Base-by-base conservation (phyloP, 2,113 vertebrate species). In the Urocitellus parryii region DNA sequence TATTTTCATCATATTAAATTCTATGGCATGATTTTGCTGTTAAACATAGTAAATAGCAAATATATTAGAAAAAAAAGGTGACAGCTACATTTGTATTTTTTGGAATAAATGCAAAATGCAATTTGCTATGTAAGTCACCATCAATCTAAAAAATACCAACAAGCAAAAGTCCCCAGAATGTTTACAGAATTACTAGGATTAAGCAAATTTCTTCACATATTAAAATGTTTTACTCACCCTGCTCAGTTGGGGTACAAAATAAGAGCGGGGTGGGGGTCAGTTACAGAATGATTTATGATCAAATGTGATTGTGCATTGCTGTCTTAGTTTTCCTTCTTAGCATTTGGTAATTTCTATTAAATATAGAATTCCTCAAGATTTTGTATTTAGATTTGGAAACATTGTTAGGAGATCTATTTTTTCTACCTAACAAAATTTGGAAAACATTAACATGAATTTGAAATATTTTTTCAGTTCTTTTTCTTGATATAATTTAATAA, bases 1-100 rank as follows among this genome's bases (percentile, higher is more conserved):
- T 18, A 42, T 83, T 92, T 95, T 83, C 85, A 94, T 70, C 56
- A 94, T 63, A 32, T 12, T 48, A 83, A 94, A 79, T 90, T 83
- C 5, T 56, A 48, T 70, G n/a, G 11, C 9, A 27, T 58, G 32
- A 32, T 87, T 90, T 92, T 94, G 8, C 20, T 84, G 11, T 65
- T 77, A 90, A 94, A 79, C 6, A 74, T 2, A n/a, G 8, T 34
- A 5, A n/a, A 20, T 24, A 88, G 32, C 82, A 77, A 87, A 82
- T 79, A 79, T 20, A 58, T 39, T 81, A 18, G 3, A 37, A 58
- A 83, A 78, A 78, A 79, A 6, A 11, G 14, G 0, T 82, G 68
- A 61, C n/a, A 79, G 29, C 8, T 88, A 34, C 11, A 63, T 10
- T 93, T 87, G 3, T 27, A 63, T n/a, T 87, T 80, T 45, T 51